Conservation (phyloP, 2,888 invertebrate genomes). For the Parapristionchus giblindavisi region DNA sequence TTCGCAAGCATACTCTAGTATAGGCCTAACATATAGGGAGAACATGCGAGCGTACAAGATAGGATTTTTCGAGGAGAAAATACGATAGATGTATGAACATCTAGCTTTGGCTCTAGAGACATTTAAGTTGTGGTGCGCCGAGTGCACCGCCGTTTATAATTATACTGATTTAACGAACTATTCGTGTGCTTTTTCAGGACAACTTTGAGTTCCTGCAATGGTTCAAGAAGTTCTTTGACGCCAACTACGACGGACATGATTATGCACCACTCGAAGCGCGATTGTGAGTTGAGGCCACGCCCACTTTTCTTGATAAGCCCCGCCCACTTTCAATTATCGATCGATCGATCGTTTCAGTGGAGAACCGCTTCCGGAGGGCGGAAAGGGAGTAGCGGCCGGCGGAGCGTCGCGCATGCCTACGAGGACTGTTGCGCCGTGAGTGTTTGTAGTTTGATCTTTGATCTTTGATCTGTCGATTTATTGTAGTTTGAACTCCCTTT, state of each 20-base stretch:
- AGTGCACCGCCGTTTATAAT: not conserved
- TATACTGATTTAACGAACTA: not conserved
- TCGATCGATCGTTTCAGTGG: conserved; percentile 41
- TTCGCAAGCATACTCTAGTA: too few species aligned
- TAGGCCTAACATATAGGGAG: too few species aligned
- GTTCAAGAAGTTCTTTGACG: conserved; percentile 99
- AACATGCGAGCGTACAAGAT: too few species aligned
- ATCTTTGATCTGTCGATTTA: too few species aligned
- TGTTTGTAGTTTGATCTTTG: too few species aligned
- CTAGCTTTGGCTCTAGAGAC: too few species aligned
- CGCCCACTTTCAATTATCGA: not conserved
- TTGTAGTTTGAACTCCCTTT: too few species aligned
- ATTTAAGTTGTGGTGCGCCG: too few species aligned
- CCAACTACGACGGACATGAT: conserved; percentile 96
- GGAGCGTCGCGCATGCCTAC: conserved; percentile 26
- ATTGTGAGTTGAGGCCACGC: conserved; percentile 68
- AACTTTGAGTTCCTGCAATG: conserved; percentile 99
- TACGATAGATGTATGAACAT: too few species aligned
- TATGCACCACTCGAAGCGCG: conserved; percentile 92
- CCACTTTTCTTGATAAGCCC: not conserved
- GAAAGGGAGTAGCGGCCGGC: conserved; percentile 29
- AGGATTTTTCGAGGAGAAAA: too few species aligned
- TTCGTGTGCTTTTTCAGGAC: conserved; percentile 74
- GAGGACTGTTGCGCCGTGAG: too few species aligned
- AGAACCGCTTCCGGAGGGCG: conserved; percentile 49